Percentiles rank a stretch among this genome's conserved stretches.
phyloP scores from a whole-genome alignment of 2,797 vertebrate species.

The Champsocephalus esox region DNA sequence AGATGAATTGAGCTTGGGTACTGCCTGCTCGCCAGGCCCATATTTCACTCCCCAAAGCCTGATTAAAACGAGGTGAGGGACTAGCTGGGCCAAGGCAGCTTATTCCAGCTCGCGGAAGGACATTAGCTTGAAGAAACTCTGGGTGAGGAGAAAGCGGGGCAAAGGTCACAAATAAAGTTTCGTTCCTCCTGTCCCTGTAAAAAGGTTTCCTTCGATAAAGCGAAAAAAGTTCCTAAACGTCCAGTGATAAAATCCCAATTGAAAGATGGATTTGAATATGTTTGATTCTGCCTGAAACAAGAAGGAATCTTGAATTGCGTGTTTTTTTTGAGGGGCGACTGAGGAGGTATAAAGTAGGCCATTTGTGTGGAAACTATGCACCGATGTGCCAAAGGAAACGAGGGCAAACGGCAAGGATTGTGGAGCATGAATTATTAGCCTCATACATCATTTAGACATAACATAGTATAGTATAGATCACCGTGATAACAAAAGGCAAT shows the following conservation, averaged over 20 bases:
- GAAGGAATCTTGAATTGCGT: slow-evolving; percentile 40
- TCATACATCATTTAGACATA: slow-evolving; percentile 30
- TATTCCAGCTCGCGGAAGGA: slow-evolving; percentile 60
- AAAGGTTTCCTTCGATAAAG: slow-evolving; percentile 27
- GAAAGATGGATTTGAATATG: slow-evolving; percentile 35
- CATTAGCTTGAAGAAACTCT: slow-evolving; percentile 63
- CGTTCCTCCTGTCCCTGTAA: slow-evolving; percentile 21
- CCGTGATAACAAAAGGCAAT: slow-evolving; percentile 6
- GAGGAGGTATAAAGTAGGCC: slow-evolving; percentile 74
- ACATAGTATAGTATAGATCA: neutral
- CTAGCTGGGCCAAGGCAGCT: slow-evolving; percentile 63
- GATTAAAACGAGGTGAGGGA: slow-evolving; percentile 83
- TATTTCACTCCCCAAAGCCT: slow-evolving; percentile 85
- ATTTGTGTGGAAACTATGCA: slow-evolving; percentile 67
- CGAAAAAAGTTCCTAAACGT: slow-evolving; percentile 3
- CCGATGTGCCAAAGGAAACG: slow-evolving; percentile 68
- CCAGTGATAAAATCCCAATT: slow-evolving; percentile 20
- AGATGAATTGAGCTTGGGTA: slow-evolving; percentile 84
- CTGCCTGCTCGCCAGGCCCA: slow-evolving; percentile 72
- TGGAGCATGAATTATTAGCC: slow-evolving; percentile 58
- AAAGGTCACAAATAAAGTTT: slow-evolving; percentile 54
- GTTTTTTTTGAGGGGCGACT: slow-evolving; percentile 5
- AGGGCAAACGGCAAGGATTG: slow-evolving; percentile 72
- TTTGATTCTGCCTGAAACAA: slow-evolving; percentile 33
- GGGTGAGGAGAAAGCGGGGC: slow-evolving; percentile 49